Conservation (phyloP, 2,888 invertebrate species). For the Coleophora deauratella region DNA sequence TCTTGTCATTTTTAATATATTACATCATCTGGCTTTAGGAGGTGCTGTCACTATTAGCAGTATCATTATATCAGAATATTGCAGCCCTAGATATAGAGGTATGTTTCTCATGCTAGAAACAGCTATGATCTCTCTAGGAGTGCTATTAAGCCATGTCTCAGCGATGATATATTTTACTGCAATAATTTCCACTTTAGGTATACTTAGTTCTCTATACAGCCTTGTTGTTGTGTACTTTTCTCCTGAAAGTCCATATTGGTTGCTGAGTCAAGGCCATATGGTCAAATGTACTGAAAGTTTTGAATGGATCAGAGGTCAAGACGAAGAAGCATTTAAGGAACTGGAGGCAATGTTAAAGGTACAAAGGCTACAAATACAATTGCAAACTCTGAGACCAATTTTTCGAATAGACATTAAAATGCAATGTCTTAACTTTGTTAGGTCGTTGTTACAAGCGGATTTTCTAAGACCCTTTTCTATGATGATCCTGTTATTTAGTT, state of each 20-base stretch:
- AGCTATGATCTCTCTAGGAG: conserved; percentile 21
- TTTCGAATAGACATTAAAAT: conserved; percentile 14
- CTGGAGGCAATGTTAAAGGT: conserved; percentile 17
- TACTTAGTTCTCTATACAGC: conserved; percentile 12
- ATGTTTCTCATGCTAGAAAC: conserved; percentile 20
- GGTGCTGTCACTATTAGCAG: conserved; percentile 22
- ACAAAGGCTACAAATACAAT: conserved; percentile 17
- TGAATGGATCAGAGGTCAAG: conserved; percentile 17
- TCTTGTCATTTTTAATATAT: conserved; percentile 15
- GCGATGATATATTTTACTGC: conserved; percentile 15
- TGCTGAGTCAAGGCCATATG: conserved; percentile 19
- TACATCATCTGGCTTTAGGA: conserved; percentile 20
- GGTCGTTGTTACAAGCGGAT: conserved; percentile 20
- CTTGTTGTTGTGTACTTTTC: conserved; percentile 15
- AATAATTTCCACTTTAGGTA: conserved; percentile 16
- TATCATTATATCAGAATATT: conserved; percentile 20
- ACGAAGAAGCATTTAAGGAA: conserved; percentile 18
- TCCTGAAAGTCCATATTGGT: conserved; percentile 23
- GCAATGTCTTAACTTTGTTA: conserved; percentile 13
- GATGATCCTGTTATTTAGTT: conserved; percentile 22
- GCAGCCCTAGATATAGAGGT: conserved; percentile 18
- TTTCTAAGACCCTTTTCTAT: conserved; percentile 23
- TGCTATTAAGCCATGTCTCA: conserved; percentile 19
- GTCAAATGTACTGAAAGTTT: conserved; percentile 19
- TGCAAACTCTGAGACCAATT: conserved; percentile 19